phyloP scores from a whole-genome alignment of 2,888 invertebrate genomes.

The Callyntrura sp. region DNA sequence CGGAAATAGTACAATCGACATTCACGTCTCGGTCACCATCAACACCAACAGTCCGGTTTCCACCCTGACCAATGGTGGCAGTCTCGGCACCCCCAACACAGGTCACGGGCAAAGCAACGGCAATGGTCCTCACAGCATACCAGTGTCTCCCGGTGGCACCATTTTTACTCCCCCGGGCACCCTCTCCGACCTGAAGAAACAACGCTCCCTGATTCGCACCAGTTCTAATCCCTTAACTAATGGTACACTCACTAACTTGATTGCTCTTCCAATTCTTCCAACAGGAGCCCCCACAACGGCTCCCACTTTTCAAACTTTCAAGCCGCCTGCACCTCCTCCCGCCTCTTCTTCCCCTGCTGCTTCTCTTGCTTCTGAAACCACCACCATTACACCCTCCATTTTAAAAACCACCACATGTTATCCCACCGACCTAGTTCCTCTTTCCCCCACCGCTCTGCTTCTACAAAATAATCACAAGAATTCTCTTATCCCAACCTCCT shows the following conservation, averaged over 20 bases:
- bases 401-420: too few relatives aligned
- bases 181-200: constrained; percentile 96
- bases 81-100: constrained; percentile 18
- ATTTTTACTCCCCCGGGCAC: constrained; percentile 87
- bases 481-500: not conserved
- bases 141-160: constrained; percentile 72
- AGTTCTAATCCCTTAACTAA: constrained; percentile 79
- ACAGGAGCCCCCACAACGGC: constrained; percentile 18
- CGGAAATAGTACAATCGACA: constrained; percentile 93
- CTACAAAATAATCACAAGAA: constrained; percentile 45
- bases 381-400: not conserved
- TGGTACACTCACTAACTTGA: constrained; percentile 74
- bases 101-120: constrained; percentile 41
- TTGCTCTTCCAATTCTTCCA: constrained; percentile 63
- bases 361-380: constrained; percentile 10
- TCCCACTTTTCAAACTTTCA: constrained; percentile 47
- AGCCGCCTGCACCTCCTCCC: constrained; percentile 22
- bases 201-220: constrained; percentile 88
- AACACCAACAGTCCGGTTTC: constrained; percentile 86
- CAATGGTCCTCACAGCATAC: constrained; percentile 43
- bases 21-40: constrained; percentile 93
- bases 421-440: constrained; percentile 13
- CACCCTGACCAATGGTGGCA: constrained; percentile 71
- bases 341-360: constrained; percentile 8
- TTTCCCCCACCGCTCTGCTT: constrained; percentile 38